These are phyloP conservation scores for Xestia xanthographa DNA, from an alignment of 2,888 invertebrate genomes.

Conservation along the genomic window DNA sequence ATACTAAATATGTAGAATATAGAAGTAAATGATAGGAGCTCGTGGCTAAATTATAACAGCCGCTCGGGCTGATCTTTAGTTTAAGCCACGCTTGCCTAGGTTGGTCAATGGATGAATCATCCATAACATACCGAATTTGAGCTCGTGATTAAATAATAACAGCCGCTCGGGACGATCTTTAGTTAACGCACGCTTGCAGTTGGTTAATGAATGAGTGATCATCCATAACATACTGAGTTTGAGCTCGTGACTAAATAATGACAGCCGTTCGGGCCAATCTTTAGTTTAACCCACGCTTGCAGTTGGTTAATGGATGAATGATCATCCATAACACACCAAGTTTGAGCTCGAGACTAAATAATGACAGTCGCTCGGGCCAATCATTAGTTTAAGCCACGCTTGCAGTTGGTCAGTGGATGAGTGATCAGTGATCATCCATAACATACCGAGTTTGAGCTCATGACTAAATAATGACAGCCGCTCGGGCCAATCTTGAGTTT, in stretches of 20 bases:
- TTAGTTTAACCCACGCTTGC: not conserved
- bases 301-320: not conserved
- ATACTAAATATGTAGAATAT: conserved; percentile 5
- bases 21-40: not conserved
- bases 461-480: not conserved
- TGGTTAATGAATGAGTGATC: too few relatives aligned
- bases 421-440: too few relatives aligned
- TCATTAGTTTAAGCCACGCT: too few relatives aligned
- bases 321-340: not conserved
- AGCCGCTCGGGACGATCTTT: too few relatives aligned
- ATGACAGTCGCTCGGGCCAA: too few relatives aligned
- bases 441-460: not conserved
- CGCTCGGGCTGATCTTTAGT: not conserved
- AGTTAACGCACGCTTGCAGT: too few relatives aligned
- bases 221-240: too few relatives aligned
- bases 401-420: too few relatives aligned
- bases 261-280: not conserved
- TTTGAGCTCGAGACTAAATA: too few relatives aligned
- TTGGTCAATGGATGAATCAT: not conserved
- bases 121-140: not conserved
- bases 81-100: not conserved
- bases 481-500: not conserved
- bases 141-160: too few relatives aligned
- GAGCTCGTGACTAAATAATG: not conserved
- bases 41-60: not conserved